Percentiles rank a stretch among this genome's conserved stretches.
These are phyloP conservation scores for Eupleurogrammus muticus DNA, from an alignment of 2,797 vertebrate genomes.

Conservation along the genomic window DNA sequence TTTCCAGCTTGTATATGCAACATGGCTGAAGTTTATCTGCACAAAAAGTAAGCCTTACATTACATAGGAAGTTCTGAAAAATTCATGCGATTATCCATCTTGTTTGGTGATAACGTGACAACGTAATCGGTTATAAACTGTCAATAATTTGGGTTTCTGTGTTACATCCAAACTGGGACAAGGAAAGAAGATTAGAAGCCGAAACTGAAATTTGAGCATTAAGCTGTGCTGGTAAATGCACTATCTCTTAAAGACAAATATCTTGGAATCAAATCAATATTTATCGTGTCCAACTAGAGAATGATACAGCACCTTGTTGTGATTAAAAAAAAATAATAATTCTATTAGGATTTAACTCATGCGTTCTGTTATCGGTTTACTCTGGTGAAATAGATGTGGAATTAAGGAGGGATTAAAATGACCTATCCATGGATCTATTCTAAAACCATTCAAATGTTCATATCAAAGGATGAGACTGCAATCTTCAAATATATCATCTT, in stretches of 20 bases:
- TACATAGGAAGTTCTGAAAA: too few species aligned
- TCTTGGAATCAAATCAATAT: constrained; percentile 33
- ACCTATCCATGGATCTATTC: constrained; percentile 5
- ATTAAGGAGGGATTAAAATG: constrained; percentile 8
- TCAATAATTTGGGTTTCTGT: too few species aligned
- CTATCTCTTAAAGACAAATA: constrained; percentile 25
- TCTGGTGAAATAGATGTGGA: constrained; percentile 23
- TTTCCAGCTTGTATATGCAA: too few species aligned
- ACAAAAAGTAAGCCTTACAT: too few species aligned
- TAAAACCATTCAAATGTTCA: constrained; percentile 21
- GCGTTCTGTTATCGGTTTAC: constrained; percentile 37
- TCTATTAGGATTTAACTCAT: constrained; percentile 22
- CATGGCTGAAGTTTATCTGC: too few species aligned
- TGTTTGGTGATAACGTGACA: too few species aligned
- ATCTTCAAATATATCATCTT: constrained; percentile 30
- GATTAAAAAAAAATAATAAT: constrained; percentile 28
- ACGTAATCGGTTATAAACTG: too few species aligned
- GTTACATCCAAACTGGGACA: too few species aligned
- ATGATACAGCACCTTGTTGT: constrained; percentile 13
- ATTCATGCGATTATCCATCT: too few species aligned
- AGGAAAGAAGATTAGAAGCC: too few species aligned
- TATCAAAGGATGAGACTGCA: constrained; percentile 4
- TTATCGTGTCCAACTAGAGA: constrained; percentile 9
- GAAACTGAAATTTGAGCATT: too few species aligned
- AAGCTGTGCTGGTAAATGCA: too few species aligned